Evolutionary conservation across 2,888 invertebrate genomes (phyloP).

Genomic region (Orthosia incerta): DNA sequence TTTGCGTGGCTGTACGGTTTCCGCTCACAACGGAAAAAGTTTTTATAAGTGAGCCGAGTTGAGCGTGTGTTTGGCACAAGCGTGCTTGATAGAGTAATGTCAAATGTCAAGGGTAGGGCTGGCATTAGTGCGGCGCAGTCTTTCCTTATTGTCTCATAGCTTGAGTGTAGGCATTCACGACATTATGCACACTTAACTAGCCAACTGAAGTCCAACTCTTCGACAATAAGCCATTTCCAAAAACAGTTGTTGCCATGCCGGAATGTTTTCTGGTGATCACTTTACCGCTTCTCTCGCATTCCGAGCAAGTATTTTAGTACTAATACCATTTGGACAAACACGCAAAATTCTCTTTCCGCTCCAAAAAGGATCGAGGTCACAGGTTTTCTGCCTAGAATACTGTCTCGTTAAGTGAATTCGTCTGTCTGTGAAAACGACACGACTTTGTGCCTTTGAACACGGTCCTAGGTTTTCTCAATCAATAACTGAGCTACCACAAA

Average conservation of each 20-base stretch:
- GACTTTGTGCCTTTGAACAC: conserved; percentile 33
- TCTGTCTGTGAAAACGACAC: conserved; percentile 41
- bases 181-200: conserved; percentile 9
- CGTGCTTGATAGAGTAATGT: conserved; percentile 74
- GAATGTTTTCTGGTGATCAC: background rate
- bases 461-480: conserved; percentile 39
- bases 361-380: conserved; percentile 59
- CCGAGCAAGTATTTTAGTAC: conserved; percentile 18
- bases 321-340: conserved; percentile 52
- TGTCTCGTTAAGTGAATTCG: conserved; percentile 32
- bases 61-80: conserved; percentile 58
- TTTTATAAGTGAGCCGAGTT: conserved; percentile 49
- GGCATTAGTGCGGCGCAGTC: conserved; percentile 59
- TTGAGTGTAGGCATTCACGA: conserved; percentile 5
- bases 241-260: background rate
- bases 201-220: background rate
- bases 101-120: conserved; percentile 78
- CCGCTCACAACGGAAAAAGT: conserved; percentile 62
- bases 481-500: conserved; percentile 42
- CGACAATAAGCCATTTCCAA: no score
- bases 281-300: conserved; percentile 15
- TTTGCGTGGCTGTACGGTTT: conserved; percentile 63
- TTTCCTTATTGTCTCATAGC: conserved; percentile 48
- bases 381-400: conserved; percentile 54
- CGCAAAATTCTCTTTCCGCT: conserved; percentile 47